Conservation (phyloP, 2,113 vertebrate genomes). For the Lycocorax pyrrhopterus region DNA sequence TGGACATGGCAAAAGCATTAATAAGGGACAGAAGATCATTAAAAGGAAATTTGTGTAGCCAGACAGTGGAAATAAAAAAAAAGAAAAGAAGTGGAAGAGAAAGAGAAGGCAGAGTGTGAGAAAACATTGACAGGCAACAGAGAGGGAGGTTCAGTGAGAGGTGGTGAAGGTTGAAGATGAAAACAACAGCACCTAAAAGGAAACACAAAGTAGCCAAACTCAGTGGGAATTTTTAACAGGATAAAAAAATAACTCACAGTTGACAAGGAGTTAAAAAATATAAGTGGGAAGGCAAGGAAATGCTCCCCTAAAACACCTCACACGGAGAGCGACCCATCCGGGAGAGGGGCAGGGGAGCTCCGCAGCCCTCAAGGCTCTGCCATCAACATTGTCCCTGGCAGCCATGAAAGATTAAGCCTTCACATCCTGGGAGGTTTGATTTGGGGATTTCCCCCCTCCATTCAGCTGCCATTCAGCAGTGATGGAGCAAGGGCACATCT, state of each 20-base stretch:
- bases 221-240: not conserved
- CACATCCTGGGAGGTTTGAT: not conserved
- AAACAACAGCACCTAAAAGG: not conserved
- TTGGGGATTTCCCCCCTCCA: fast-evolving
- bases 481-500: conserved; percentile 38
- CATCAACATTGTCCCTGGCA: not conserved
- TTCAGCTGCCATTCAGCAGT: not conserved
- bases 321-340: not conserved
- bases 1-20: not conserved
- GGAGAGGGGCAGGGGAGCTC: not conserved
- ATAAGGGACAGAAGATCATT: not conserved
- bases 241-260: not conserved
- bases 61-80: not conserved
- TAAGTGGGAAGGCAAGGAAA: not conserved
- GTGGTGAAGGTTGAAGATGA: not conserved
- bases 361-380: not conserved
- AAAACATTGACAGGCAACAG: not conserved
- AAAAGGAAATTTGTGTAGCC: not conserved
- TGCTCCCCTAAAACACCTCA: not conserved
- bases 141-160: not conserved
- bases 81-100: too few relatives aligned
- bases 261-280: not conserved
- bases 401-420: not conserved
- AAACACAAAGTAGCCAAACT: not conserved
- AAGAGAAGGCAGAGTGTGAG: not conserved